Conservation (phyloP, 2,888 invertebrate genomes). For the Agapostemon virescens region DNA sequence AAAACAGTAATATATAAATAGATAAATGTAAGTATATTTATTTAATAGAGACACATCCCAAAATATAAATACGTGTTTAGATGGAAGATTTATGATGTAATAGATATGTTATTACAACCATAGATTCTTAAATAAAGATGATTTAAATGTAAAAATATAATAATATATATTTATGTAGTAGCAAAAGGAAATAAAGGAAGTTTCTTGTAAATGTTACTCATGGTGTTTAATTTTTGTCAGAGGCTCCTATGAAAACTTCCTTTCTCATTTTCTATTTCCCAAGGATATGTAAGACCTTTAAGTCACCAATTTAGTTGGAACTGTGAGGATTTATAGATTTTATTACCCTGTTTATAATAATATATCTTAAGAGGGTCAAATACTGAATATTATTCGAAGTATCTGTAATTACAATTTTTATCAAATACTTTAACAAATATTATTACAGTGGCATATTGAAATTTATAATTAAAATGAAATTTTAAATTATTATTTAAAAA, state of each 20-base stretch:
- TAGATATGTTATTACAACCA: constrained; percentile 47
- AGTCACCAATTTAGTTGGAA: neutral
- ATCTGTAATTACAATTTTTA: too few species aligned
- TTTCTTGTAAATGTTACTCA: constrained; percentile 44
- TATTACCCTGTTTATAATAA: too few species aligned
- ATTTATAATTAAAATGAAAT: too few species aligned
- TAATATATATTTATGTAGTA: constrained; percentile 62
- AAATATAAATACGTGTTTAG: constrained; percentile 49
- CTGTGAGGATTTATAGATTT: too few species aligned
- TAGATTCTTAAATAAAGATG: constrained; percentile 47
- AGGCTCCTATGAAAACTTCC: neutral
- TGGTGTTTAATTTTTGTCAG: neutral
- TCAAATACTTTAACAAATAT: too few species aligned
- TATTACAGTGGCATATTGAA: too few species aligned
- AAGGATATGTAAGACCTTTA: neutral
- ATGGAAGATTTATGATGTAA: constrained; percentile 48
- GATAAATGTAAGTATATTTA: constrained; percentile 63
- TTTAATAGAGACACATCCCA: constrained; percentile 57
- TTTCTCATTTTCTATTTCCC: neutral
- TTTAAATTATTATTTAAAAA: too few species aligned
- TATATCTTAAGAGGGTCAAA: too few species aligned
- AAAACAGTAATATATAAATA: constrained; percentile 53
- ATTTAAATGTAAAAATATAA: constrained; percentile 58
- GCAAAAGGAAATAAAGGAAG: constrained; percentile 50
- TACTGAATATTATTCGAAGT: too few species aligned